Evolutionary conservation across 35 echinoderm and acorn worm genomes (phyloP).

Genomic region (Chiridota heheva): DNA sequence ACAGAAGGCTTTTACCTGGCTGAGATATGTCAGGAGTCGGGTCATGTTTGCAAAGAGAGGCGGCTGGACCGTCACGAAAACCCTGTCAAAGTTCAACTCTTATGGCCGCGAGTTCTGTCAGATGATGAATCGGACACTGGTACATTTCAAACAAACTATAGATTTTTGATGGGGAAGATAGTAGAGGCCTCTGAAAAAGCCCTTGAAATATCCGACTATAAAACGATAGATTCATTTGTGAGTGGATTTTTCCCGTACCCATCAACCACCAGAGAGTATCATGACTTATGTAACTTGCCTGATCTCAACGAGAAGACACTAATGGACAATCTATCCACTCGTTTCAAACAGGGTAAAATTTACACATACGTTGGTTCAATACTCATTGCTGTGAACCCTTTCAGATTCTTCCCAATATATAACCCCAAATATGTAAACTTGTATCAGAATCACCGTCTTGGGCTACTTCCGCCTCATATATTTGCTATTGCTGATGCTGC

Average conservation of each 20-base stretch:
- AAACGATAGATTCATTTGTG: conserved; percentile 88
- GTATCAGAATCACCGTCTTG: conserved; percentile 96
- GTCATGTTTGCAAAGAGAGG: conserved; percentile 71
- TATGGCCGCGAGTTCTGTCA: conserved; percentile 78
- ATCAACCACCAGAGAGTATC: conserved; percentile 75
- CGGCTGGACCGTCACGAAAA: conserved; percentile 61
- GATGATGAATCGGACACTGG: conserved; percentile 41
- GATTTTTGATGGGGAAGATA: conserved; percentile 74
- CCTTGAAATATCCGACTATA: conserved; percentile 66
- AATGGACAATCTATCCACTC: conserved; percentile 73
- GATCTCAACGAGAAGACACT: conserved; percentile 92
- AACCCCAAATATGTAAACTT: conserved; percentile 97
- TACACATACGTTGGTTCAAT: conserved; percentile 99
- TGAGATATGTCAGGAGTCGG: conserved; percentile 80
- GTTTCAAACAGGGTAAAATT: conserved; percentile 95
- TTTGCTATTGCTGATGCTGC: conserved; percentile 98
- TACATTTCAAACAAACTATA: conserved; percentile 78
- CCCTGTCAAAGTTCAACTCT: conserved; percentile 88
- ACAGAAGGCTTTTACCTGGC: conserved; percentile 70
- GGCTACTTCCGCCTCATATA: conserved; percentile 88
- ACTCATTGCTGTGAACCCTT: conserved; percentile 92
- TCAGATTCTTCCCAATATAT: conserved; percentile 92
- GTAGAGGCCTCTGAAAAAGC: conserved; percentile 62
- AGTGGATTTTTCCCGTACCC: conserved; percentile 90
- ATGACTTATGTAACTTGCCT: conserved; percentile 97